Evolutionary conservation across 1,140 invertebrate genomes (phyloP), one percentile per base, ranked within the genome.

Genomic region (Lutraria rhynchaena): DNA sequence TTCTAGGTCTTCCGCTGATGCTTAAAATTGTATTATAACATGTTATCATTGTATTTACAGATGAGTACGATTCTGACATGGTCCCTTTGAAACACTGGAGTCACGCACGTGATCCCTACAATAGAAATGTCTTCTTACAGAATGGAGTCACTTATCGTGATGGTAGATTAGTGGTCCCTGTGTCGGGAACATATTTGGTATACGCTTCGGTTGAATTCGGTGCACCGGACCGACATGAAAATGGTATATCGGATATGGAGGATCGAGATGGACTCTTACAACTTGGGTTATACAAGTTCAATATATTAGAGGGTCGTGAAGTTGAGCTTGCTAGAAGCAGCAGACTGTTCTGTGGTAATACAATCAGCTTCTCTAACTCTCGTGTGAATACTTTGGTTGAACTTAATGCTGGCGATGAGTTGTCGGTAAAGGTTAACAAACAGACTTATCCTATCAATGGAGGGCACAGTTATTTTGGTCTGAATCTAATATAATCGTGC

Each of bases 371-470:
- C n/a, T n/a, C n/a, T n/a, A n/a, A n/a, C n/a, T 44, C 33, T 35
- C 35, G 63, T 49, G 31, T 76, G 4, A 24, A 55, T 7, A n/a
- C 35, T 19, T 15, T 76, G 13, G 57, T 60, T 19, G 17, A 76
- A 19, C 44, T 76, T 17, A 63, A 76, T 15, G 73, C 57, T 19
- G 73, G 73, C 17, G 73, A 76, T 63, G 73, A 76, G 51, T 7
- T 76, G 46, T 61, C 73, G 31, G 57, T 76, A 0, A 76, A 61
- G 31, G n/a, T 76, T 4, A 76, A 44, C 41, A 33, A 76, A 22
- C 2, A 46, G 0, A 51, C 35, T 19, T 63, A 41, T 22, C n/a
- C 51, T 3, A 31, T 4, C 9, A 24, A 76, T 29, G 31, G 37
- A n/a, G 2, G 24, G 5, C 5, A 61, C 22, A 49, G 63, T 22